These are phyloP conservation scores for Felis chaus DNA, from an alignment of 2,113 vertebrate genomes.

Conservation along the genomic window DNA sequence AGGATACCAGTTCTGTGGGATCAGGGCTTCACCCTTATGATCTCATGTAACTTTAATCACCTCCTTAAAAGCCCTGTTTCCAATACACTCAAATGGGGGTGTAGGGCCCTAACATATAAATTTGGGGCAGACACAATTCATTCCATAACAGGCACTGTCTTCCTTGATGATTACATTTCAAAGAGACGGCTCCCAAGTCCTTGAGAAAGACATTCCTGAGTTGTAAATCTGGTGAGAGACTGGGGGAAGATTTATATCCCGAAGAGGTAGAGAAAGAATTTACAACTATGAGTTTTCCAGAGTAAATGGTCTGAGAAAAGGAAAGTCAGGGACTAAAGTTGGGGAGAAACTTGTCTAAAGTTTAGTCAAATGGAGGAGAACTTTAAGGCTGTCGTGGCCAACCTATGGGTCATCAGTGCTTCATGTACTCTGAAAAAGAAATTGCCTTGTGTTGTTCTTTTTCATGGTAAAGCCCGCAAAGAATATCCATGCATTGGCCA, in stretches of 20 bases:
- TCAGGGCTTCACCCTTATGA: neutral
- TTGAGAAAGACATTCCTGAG: neutral
- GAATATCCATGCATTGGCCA: neutral
- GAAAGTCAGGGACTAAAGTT: neutral
- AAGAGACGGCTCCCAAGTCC: neutral
- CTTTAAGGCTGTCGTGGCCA: neutral
- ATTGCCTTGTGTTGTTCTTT: neutral
- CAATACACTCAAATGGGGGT: neutral
- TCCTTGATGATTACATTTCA: neutral
- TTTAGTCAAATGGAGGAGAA: neutral
- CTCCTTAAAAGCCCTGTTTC: neutral
- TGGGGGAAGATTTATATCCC: neutral
- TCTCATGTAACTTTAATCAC: neutral
- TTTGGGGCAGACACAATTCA: neutral
- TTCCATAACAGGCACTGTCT: neutral
- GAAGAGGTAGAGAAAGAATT: neutral
- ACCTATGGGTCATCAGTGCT: neutral
- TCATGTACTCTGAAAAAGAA: neutral
- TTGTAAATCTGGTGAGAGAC: neutral
- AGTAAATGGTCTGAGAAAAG: slow-evolving; percentile 1
- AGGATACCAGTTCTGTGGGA: neutral
- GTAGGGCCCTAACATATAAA: neutral
- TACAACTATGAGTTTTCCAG: neutral
- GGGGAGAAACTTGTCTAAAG: neutral
- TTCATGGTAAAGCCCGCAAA: neutral